These are phyloP conservation scores for Lagopus leucura DNA, from an alignment of 2,113 vertebrate species.

Conservation along the genomic window DNA sequence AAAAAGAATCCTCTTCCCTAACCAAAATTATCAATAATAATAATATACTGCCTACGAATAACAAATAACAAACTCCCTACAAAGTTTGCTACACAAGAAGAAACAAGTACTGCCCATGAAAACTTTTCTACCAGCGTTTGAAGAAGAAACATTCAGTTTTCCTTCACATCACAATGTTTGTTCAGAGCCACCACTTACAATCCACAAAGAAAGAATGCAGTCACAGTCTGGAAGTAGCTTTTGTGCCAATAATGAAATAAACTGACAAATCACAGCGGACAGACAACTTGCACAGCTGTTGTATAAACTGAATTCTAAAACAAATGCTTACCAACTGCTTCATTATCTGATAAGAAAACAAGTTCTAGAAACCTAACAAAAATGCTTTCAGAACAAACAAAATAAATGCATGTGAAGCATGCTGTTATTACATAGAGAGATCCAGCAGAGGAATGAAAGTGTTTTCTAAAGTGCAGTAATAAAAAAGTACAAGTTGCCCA, in stretches of 20 bases:
- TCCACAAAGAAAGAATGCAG: neutral
- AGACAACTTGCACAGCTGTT: neutral
- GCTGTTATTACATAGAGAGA: neutral
- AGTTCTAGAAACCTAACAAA: neutral
- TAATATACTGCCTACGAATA: no score
- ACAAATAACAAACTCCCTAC: neutral
- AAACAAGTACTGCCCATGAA: neutral
- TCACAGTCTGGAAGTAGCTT: neutral
- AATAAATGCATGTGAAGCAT: neutral
- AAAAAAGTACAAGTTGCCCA: neutral
- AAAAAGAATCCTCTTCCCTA: neutral
- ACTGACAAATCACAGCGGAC: neutral
- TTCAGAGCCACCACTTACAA: neutral
- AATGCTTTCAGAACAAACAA: neutral
- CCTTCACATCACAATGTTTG: neutral
- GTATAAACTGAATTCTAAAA: neutral
- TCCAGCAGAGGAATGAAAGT: neutral
- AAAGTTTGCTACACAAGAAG: neutral
- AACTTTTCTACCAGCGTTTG: neutral
- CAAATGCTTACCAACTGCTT: neutral
- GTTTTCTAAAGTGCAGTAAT: neutral
- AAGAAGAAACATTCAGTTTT: neutral
- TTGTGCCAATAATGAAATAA: neutral
- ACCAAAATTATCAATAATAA: neutral
- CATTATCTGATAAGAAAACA: neutral